phyloP scores from a whole-genome alignment of 2,113 vertebrate species.

The Eptesicus fuscus region DNA sequence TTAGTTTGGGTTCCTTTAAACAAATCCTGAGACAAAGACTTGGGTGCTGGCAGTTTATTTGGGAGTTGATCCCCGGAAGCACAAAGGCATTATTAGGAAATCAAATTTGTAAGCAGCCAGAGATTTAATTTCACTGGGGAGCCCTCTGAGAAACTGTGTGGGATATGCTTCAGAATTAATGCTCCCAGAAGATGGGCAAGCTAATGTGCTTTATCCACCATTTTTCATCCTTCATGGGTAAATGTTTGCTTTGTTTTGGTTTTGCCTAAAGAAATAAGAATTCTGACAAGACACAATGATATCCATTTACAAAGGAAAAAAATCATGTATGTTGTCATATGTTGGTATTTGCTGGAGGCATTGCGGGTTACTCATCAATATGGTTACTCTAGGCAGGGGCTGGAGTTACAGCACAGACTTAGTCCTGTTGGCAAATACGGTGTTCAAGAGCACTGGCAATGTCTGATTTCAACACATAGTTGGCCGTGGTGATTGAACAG shows the following conservation, averaged over 20 bases:
- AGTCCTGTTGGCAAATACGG: not conserved
- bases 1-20: slow-evolving; percentile 42
- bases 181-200: not conserved
- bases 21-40: not conserved
- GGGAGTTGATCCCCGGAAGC: not conserved
- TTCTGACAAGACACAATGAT: not conserved
- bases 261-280: not conserved
- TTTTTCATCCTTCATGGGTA: not conserved
- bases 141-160: not conserved
- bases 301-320: not conserved
- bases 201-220: not conserved
- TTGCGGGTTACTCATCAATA: not conserved
- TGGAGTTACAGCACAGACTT: not conserved
- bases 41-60: not conserved
- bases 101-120: not conserved
- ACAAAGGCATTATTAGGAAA: not conserved
- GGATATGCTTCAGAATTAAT: not conserved
- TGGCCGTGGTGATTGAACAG: not conserved
- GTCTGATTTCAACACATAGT: not conserved
- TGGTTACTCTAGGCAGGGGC: not conserved
- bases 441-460: not conserved
- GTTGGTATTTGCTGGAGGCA: not conserved
- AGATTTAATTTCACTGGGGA: not conserved
- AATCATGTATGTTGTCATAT: not conserved
- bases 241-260: not conserved